A percentile compares a stretch with the other conserved stretches of the same genome.
Conservation (phyloP, 2,113 vertebrate species). For the Bathybates hornii region DNA sequence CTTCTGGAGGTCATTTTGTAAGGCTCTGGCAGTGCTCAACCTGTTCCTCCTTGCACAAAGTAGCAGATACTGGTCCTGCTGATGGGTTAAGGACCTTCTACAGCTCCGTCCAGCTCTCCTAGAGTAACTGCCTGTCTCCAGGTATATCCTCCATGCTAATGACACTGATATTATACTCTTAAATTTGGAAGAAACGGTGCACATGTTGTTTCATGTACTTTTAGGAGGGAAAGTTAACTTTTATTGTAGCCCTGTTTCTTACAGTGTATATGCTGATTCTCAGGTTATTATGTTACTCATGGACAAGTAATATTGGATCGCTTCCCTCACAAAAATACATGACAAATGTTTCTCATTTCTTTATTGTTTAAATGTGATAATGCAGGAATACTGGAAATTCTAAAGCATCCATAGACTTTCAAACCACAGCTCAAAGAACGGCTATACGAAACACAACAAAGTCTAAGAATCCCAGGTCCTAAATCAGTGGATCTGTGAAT, state of each 20-base stretch:
- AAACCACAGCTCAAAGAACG: neutral
- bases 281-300: neutral
- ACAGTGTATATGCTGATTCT: neutral
- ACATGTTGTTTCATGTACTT: neutral
- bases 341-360: neutral
- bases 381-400: neutral
- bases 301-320: neutral
- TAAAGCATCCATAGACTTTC: neutral
- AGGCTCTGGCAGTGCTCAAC: too few species aligned
- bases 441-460: neutral
- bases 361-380: neutral
- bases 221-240: neutral
- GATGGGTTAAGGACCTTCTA: neutral
- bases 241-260: neutral
- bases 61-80: neutral
- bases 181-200: neutral
- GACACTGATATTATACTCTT: neutral
- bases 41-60: too few species aligned
- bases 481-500: neutral
- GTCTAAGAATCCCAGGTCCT: neutral
- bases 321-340: neutral
- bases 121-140: neutral
- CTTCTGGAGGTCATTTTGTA: too few species aligned
- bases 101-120: neutral
- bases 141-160: neutral